Evolutionary conservation across 2,888 invertebrate genomes (phyloP).

Genomic region (Sesia bembeciformis): DNA sequence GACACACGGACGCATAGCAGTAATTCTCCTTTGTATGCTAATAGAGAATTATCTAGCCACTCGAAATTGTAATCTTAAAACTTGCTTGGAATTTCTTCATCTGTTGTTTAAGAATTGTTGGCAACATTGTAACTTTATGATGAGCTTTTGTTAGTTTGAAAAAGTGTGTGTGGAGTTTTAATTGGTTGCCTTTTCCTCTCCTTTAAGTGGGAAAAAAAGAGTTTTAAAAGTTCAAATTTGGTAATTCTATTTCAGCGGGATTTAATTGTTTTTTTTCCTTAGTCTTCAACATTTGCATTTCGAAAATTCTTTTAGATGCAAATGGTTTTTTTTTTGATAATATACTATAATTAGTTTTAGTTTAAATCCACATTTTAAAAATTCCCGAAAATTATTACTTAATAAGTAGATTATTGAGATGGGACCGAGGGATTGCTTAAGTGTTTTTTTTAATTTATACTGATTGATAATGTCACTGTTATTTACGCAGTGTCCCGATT

Average conservation of each 20-base stretch:
- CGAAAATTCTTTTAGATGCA: not conserved
- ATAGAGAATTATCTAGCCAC: constrained; percentile 71
- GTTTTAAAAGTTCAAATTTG: too few species aligned
- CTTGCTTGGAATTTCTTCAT: constrained; percentile 71
- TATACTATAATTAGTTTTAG: too few species aligned
- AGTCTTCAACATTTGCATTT: not conserved
- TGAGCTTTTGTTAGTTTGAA: constrained; percentile 27
- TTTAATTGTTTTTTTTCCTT: not conserved
- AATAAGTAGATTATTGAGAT: too few species aligned
- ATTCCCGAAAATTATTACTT: too few species aligned
- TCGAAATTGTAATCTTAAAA: constrained; percentile 71
- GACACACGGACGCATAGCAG: constrained; percentile 61
- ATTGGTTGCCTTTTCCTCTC: not conserved
- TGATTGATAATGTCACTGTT: too few species aligned
- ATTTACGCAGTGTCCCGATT: too few species aligned
- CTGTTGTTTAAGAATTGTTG: constrained; percentile 44
- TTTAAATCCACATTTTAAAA: too few species aligned
- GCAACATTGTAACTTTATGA: constrained; percentile 9
- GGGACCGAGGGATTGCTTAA: too few species aligned
- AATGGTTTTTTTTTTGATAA: too few species aligned
- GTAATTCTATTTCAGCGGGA: not conserved
- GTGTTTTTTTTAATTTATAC: too few species aligned
- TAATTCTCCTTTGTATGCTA: constrained; percentile 74
- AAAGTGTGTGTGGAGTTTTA: not conserved
- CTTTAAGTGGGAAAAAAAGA: too few species aligned